A percentile compares a stretch with the other conserved stretches of the same genome.
These are phyloP conservation scores for Shargacucullia verbasci DNA, from an alignment of 2,888 invertebrate genomes.

Conservation along the genomic window DNA sequence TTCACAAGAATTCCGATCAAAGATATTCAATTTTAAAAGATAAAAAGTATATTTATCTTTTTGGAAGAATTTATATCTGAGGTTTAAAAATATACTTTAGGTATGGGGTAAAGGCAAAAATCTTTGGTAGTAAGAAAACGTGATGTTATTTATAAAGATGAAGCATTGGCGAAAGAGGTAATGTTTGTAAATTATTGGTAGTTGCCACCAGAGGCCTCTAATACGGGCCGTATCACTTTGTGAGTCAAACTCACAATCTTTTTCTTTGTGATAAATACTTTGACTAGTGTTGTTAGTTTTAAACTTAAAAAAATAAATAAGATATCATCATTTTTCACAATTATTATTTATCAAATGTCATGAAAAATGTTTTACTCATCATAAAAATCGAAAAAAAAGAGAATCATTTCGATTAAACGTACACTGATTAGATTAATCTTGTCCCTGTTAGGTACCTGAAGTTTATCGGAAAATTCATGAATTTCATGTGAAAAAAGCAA, in stretches of 20 bases:
- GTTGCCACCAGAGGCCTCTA: conserved; percentile 54
- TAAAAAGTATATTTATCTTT: conserved; percentile 48
- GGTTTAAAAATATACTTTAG: conserved; percentile 41
- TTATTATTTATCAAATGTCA: conserved; percentile 49
- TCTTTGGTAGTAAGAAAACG: conserved; percentile 52
- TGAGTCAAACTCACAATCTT: conserved; percentile 72
- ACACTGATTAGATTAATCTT: conserved; percentile 64
- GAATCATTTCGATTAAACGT: conserved; percentile 46
- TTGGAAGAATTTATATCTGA: conserved; percentile 52
- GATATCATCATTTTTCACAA: conserved; percentile 50
- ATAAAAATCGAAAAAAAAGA: conserved; percentile 49
- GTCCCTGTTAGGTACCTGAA: conserved; percentile 86
- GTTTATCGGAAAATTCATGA: conserved; percentile 69
- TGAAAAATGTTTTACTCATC: conserved; percentile 47
- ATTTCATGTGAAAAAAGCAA: conserved; percentile 50
- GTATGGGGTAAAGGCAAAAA: conserved; percentile 35
- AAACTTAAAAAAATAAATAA: conserved; percentile 35
- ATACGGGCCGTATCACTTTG: conserved; percentile 53
- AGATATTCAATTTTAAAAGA: conserved; percentile 24
- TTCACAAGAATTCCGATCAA: conserved; percentile 40
- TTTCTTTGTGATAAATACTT: conserved; percentile 76
- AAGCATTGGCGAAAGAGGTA: conserved; percentile 44
- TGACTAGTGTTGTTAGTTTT: conserved; percentile 55
- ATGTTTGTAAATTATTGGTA: conserved; percentile 31
- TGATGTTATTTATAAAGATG: conserved; percentile 51